Conservation (phyloP, 2,797 vertebrate genomes). For the Gymnothorax reevesii region DNA sequence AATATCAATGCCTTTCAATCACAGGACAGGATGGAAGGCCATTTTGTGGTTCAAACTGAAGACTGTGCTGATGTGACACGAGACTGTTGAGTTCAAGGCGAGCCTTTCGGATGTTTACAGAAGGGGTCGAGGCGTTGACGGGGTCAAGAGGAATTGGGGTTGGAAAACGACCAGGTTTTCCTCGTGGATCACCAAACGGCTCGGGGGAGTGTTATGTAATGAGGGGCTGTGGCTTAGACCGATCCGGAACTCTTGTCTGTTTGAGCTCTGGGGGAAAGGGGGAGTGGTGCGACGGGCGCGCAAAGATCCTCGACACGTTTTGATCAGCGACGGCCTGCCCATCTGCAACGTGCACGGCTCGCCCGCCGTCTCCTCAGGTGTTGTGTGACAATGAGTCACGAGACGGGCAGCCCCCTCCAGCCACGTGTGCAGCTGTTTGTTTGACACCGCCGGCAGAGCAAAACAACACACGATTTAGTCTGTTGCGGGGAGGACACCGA, state of each 20-base stretch:
- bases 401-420: neutral
- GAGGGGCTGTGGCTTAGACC: neutral
- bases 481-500: neutral
- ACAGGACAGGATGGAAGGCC: neutral
- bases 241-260: neutral
- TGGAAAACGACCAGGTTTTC: neutral
- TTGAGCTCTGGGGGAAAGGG: neutral
- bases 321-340: neutral
- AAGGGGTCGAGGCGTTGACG: neutral
- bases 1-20: neutral
- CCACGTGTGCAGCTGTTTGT: neutral
- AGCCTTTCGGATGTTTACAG: neutral
- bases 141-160: neutral
- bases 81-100: neutral
- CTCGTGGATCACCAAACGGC: neutral
- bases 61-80: neutral
- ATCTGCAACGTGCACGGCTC: neutral
- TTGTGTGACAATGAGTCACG: neutral
- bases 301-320: neutral
- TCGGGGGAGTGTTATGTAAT: neutral
- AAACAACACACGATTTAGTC: neutral
- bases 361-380: neutral
- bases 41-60: neutral
- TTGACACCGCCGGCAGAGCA: neutral
- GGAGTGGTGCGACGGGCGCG: neutral